A percentile compares a stretch with the other conserved stretches of the same genome.
Evolutionary conservation across 2,113 vertebrate species (phyloP).

Genomic region (Nyctibius bracteatus): DNA sequence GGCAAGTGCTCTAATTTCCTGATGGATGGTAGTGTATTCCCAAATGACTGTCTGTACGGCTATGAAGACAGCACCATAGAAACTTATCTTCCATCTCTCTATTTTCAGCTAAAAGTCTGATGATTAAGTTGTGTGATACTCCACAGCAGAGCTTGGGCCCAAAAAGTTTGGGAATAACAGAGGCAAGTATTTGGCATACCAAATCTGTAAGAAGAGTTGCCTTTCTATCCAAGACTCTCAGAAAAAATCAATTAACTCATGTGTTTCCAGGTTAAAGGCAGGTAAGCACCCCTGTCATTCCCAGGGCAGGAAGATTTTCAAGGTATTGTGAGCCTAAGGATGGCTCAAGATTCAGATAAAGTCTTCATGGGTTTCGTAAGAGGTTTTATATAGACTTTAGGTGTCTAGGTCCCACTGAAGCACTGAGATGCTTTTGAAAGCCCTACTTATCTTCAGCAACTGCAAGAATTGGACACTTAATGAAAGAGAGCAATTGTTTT

Average conservation of each 20-base stretch:
- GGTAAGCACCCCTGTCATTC: not conserved
- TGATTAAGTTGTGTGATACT: not conserved
- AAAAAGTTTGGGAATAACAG: not conserved
- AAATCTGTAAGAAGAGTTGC: not conserved
- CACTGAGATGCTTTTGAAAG: not conserved
- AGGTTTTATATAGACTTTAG: not conserved
- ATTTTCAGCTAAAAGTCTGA: not conserved
- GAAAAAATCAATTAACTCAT: not conserved
- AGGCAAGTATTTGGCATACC: not conserved
- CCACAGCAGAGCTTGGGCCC: not conserved
- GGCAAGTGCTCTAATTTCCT: constrained; percentile 2
- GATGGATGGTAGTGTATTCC: not conserved
- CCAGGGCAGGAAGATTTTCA: not conserved
- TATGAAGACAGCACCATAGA: not conserved
- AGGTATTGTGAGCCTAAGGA: not conserved
- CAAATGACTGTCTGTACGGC: not conserved
- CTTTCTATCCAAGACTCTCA: not conserved
- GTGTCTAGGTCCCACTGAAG: not conserved
- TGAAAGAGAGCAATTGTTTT: not conserved
- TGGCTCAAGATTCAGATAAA: not conserved
- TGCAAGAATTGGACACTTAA: not conserved
- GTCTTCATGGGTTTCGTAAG: not conserved
- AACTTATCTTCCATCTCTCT: not conserved
- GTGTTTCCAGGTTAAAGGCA: not conserved
- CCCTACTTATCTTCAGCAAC: not conserved